Base-by-base conservation (phyloP, 2,113 vertebrate genomes). In the Connochaetes taurinus region DNA sequence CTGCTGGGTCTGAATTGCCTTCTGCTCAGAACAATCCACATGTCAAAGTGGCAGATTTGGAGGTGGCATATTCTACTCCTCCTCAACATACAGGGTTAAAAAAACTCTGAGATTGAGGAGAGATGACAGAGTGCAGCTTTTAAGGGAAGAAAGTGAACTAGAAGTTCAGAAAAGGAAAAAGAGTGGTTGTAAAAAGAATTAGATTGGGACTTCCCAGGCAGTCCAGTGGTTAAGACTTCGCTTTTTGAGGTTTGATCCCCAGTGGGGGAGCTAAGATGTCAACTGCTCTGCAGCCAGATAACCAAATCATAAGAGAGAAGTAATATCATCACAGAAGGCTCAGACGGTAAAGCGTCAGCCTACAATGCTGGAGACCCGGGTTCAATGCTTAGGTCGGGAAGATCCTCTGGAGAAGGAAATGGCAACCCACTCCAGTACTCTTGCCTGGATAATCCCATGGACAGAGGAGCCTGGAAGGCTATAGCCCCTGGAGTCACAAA, bases 291-390 rank as follows among this genome's bases (percentile, higher is more conserved):
- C 4, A 21, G 4, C 19, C 19, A 40, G 19, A 0, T 5, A 71
- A 11, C 19, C n/a, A 71, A 71, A 43, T 45, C 45, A 45, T 45
- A 45, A 45, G 45, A 45, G 45, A 45, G 45, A 45, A 45, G 45
- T 45, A 45, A 45, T 45, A 45, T 45, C 2, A 36, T 71, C 36
- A 62, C 29, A 31, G 6, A 31, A 62, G 60, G 60, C 60, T 31
- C 60, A 62, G 60, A 15, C 1, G 0, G 60, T 60, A 31, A 31
- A 60, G 2, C 0, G 0, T 62, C 13, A 1, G 60, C 60, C 60
- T 33, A 64, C 31, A 64, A 33, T 7, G 31, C 31, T 33, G 14
- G 31, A 64, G 14, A 62, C 31, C 6, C 0, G 0, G 6, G 6
- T 64, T 64, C 60, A 64, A 0, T 64, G 0, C 14, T 3, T 64